phyloP scores from a whole-genome alignment of 92 coral and sea anemone species.

The Parazoanthus swiftii region DNA sequence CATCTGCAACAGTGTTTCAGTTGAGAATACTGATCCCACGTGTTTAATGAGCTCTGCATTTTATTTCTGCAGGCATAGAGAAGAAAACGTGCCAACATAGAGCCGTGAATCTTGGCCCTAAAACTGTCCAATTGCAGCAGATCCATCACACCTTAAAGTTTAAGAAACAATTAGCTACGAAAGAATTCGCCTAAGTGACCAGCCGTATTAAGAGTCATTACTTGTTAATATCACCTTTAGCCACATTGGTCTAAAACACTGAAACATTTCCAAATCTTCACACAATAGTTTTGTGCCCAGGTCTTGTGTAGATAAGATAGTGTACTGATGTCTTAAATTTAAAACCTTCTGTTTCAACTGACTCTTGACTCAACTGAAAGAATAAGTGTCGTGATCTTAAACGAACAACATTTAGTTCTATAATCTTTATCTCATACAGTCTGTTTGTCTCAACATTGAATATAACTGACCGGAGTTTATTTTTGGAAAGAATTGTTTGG shows the following conservation, averaged over 20 bases:
- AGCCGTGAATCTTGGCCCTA: background rate
- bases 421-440: background rate
- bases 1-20: slow-evolving; percentile 6
- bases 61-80: slow-evolving; percentile 21
- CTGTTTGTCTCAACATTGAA: background rate
- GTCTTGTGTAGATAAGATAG: slow-evolving; percentile 12
- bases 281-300: background rate
- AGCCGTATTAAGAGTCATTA: slow-evolving; percentile 43
- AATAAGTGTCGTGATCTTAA: background rate
- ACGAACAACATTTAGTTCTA: background rate
- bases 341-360: slow-evolving; percentile 1
- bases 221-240: slow-evolving; percentile 47
- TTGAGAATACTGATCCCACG: slow-evolving; percentile 3
- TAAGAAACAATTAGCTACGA: slow-evolving; percentile 22
- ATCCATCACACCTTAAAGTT: background rate
- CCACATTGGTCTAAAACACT: slow-evolving; percentile 31
- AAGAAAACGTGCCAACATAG: background rate
- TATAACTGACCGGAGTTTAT: background rate
- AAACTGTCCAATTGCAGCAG: background rate
- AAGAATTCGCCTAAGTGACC: slow-evolving; percentile 34
- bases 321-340: background rate
- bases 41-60: slow-evolving; percentile 5
- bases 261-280: slow-evolving; percentile 11
- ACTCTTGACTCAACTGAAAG: background rate
- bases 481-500: background rate